A percentile compares a stretch with the other conserved stretches of the same genome.
phyloP scores from a whole-genome alignment of 2,888 invertebrate genomes.

The Drosophila limbata region DNA sequence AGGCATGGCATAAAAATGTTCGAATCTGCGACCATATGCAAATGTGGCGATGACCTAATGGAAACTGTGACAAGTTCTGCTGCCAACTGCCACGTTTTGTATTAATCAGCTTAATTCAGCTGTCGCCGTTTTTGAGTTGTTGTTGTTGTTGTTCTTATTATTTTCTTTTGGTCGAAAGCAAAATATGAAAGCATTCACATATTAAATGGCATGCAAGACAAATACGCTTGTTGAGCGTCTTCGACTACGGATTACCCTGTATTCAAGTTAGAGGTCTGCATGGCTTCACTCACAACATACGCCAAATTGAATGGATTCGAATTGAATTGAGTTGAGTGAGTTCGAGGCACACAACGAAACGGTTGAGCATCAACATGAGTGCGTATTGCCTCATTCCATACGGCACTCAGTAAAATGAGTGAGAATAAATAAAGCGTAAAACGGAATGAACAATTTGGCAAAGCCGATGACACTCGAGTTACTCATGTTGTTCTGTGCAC shows the following conservation, averaged over 20 bases:
- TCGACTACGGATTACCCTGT: background rate
- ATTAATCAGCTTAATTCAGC: conserved; percentile 68
- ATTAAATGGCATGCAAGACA: conserved; percentile 2
- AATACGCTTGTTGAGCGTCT: background rate
- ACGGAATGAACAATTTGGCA: too few relatives aligned
- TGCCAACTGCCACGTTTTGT: conserved; percentile 73
- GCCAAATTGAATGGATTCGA: too few relatives aligned
- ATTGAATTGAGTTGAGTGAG: too few relatives aligned
- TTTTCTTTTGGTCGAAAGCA: conserved; percentile 33
- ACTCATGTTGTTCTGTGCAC: too few relatives aligned
- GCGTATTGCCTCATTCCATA: too few relatives aligned
- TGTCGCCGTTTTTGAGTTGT: conserved; percentile 1
- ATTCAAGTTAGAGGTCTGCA: background rate
- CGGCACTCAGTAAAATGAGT: too few relatives aligned
- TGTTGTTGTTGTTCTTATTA: conserved; percentile 3
- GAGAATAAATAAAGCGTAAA: too few relatives aligned
- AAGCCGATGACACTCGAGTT: too few relatives aligned
- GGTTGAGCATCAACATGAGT: too few relatives aligned
- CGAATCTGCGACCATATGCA: conserved; percentile 58
- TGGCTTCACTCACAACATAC: too few relatives aligned
- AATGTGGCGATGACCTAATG: conserved; percentile 77
- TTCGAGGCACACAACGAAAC: too few relatives aligned
- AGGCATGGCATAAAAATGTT: conserved; percentile 53
- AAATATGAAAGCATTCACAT: conserved; percentile 15
- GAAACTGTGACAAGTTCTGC: conserved; percentile 75